Base-by-base conservation (phyloP, 2,888 invertebrate genomes). In the Loripinus fragilis region DNA sequence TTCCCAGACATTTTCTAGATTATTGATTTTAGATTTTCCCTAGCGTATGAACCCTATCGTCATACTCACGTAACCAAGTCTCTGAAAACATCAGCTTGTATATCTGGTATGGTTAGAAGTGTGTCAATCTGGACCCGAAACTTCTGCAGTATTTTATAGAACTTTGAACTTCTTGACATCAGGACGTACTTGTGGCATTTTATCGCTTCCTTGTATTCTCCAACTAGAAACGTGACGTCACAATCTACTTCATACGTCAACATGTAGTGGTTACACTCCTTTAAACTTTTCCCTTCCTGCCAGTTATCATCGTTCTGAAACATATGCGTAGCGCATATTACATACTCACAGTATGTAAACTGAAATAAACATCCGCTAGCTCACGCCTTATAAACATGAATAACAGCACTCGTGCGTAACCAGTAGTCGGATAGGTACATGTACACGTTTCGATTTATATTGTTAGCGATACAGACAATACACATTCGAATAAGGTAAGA, bases 221-320 rank as follows among this genome's bases (percentile, higher is more conserved):
- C 81, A 10, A 84, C 78, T n/a, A 84, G 35, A 45, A 81, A 70
- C 28, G 78, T 81, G 75, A 84, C 81, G 77, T 84, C 83, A 79
- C 78, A 76, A 28, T 52, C 76, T 25, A 84, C 72, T 30, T 75
- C 79, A 30, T 79, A 33, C 48, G 64, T 64, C 50, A 84, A 41
- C 83, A 84, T 84, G 55, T 81, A 74, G n/a, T 45, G 38, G 60
- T 83, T 83, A 64, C 74, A 76, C 30, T 83, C 74, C 15, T 74
- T 66, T 3, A 84, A 65, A 20, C 73, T 69, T 64, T 79, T 78
- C 10, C 65, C 68, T 23, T 81, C 78, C n/a, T 79, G 79, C 83
- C 83, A 84, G 50, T 55, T 69, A 25, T 71, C 64, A 23, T 64
- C 50, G 35, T 42, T 52, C 69, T 76, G 71, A 41, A 75, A 72